These are phyloP conservation scores for Byasa hedistus DNA, from an alignment of 2,888 invertebrate genomes.

Conservation along the genomic window DNA sequence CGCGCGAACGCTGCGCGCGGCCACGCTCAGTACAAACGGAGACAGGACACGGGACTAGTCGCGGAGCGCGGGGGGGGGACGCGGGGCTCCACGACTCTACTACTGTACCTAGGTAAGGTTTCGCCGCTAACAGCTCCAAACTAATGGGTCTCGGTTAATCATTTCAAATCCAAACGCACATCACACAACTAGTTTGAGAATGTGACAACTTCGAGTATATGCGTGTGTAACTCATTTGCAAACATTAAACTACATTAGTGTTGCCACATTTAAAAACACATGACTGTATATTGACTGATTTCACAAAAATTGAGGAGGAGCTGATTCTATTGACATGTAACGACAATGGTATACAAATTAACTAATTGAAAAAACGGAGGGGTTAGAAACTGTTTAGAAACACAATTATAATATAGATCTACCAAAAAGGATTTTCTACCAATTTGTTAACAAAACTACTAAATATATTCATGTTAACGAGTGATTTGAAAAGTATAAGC, in stretches of 20 bases:
- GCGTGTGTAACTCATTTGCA: no score
- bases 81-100: neutral
- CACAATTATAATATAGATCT: conserved; percentile 18
- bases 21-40: conserved; percentile 33
- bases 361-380: neutral
- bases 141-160: no score
- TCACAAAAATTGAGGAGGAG: no score
- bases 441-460: conserved; percentile 32
- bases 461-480: neutral
- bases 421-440: conserved; percentile 37
- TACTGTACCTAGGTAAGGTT: neutral
- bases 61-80: conserved; percentile 6
- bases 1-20: conserved; percentile 92
- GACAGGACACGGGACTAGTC: no score
- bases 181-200: no score
- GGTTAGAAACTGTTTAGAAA: neutral
- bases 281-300: no score
- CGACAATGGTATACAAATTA: neutral
- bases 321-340: neutral
- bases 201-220: no score
- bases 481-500: neutral
- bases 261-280: no score
- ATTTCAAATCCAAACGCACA: no score
- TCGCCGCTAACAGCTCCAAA: no score
- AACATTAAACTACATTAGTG: no score